phyloP scores from a whole-genome alignment of 2,797 vertebrate species.

The Clarias platycephalus region DNA sequence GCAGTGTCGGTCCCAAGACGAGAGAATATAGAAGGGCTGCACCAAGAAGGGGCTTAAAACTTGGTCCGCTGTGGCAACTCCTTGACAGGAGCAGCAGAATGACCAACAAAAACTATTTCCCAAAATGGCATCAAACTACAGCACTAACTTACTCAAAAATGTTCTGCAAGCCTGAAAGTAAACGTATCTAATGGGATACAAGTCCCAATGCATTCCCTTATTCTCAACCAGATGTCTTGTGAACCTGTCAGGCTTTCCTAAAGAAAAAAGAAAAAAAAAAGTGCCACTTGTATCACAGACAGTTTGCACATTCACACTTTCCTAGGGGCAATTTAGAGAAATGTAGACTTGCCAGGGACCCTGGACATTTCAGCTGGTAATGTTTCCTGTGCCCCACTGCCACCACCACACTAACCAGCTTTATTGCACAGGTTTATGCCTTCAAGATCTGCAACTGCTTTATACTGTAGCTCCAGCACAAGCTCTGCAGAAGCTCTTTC shows the following conservation, averaged over 20 bases:
- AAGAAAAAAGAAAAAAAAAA: background rate
- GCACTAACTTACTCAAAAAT: too few relatives aligned
- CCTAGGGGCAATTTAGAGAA: background rate
- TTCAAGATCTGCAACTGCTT: background rate
- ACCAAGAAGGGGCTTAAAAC: too few relatives aligned
- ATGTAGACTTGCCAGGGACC: background rate
- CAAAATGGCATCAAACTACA: background rate
- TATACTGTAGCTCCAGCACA: background rate
- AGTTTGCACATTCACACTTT: background rate
- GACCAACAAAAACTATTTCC: too few relatives aligned
- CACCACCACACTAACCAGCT: background rate
- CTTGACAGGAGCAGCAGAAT: too few relatives aligned
- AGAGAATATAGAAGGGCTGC: too few relatives aligned
- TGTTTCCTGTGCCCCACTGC: background rate
- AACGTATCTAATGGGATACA: background rate
- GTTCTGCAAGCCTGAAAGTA: background rate
- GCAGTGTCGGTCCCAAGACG: too few relatives aligned
- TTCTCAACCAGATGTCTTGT: background rate
- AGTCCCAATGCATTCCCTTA: background rate
- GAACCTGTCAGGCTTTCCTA: background rate
- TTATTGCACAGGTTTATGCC: too few relatives aligned
- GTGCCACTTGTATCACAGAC: background rate
- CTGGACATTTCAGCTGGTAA: background rate
- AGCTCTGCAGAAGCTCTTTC: slow-evolving; percentile 13
- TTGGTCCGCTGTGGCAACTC: too few relatives aligned